Base-by-base conservation (phyloP, 2,888 invertebrate genomes). In the Apamea monoglypha region DNA sequence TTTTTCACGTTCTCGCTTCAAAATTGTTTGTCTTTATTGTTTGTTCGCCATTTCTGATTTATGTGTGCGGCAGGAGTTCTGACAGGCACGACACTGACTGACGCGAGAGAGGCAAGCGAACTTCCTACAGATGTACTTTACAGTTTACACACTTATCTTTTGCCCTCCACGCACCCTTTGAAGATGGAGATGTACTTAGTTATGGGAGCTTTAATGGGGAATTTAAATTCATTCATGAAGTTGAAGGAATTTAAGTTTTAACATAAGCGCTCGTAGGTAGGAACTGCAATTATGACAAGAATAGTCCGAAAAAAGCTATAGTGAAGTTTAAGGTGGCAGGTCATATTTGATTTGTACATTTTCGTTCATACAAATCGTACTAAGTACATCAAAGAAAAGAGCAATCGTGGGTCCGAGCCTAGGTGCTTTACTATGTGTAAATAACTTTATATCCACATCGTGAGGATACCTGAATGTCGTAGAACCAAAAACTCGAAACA, bases 71-170 rank as follows among this genome's bases (percentile, higher is more conserved):
- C 29, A 69, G 73, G 82, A 80, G 81, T 87, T 91, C 78, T 89
- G 91, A 90, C 90, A 88, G 85, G 63, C 69, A 69, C 81, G 91
- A 90, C 91, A 88, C 74, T 90, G 91, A 91, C 88, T 77, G 87
- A 89, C 89, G 85, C 79, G 73, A 76, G 82, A 53, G 74, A 75
- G 77, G 64, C 61, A 79, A 79, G 56, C 61, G 75, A 87, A 89
- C 84, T 90, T 87, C 80, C 73, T 59, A 56, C 76, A 32, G 74
- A 69, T 81, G 78, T 83, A 90, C 75, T 89, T 80, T 68, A 79
- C 67, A 90, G 72, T 89, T 80, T 68, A 79, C 67, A 56, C 78
- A 80, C 81, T 85, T 85, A 85, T 85, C 87, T 85, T 69, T 67
- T 29, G 44, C n/a, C 36, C 83, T 76, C 53, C 83, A 78, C 6